A percentile compares a stretch with the other conserved stretches of the same genome.
phyloP scores from a whole-genome alignment of 2,888 invertebrate species.

The Anticlea derivata region DNA sequence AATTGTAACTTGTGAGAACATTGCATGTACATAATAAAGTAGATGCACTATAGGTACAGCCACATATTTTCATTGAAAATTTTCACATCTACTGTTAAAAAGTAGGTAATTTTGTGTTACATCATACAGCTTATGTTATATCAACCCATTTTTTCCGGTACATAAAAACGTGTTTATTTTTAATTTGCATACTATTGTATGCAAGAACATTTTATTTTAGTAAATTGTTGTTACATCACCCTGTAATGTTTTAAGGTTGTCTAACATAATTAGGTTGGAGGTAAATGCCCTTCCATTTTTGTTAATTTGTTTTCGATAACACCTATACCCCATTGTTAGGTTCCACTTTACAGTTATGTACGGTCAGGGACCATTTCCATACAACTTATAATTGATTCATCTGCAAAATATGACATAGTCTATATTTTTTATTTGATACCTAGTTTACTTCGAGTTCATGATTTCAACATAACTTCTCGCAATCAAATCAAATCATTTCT shows the following conservation, averaged over 20 bases:
- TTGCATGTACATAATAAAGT: slow-evolving; percentile 44
- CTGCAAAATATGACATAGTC: neutral
- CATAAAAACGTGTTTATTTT: neutral
- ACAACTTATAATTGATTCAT: neutral
- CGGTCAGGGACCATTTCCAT: slow-evolving; percentile 1
- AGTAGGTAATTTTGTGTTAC: neutral
- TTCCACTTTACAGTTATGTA: slow-evolving; percentile 2
- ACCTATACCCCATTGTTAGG: slow-evolving; percentile 57
- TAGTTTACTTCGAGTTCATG: no score
- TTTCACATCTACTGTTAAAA: neutral
- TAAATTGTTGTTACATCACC: slow-evolving; percentile 47
- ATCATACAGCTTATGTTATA: slow-evolving; percentile 3
- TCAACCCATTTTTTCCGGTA: slow-evolving; percentile 4
- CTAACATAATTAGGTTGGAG: slow-evolving; percentile 43
- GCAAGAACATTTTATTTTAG: slow-evolving; percentile 31
- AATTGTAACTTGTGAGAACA: slow-evolving; percentile 41
- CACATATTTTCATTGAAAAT: neutral
- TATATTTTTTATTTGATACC: no score
- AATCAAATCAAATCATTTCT: no score
- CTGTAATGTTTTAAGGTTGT: slow-evolving; percentile 46
- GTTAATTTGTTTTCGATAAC: slow-evolving; percentile 61
- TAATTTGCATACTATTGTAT: slow-evolving; percentile 33
- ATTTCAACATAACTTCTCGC: no score
- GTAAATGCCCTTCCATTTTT: slow-evolving; percentile 50
- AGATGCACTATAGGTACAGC: slow-evolving; percentile 5